These are phyloP conservation scores for Xyrauchen texanus DNA, from an alignment of 2,113 vertebrate genomes.

Conservation along the genomic window DNA sequence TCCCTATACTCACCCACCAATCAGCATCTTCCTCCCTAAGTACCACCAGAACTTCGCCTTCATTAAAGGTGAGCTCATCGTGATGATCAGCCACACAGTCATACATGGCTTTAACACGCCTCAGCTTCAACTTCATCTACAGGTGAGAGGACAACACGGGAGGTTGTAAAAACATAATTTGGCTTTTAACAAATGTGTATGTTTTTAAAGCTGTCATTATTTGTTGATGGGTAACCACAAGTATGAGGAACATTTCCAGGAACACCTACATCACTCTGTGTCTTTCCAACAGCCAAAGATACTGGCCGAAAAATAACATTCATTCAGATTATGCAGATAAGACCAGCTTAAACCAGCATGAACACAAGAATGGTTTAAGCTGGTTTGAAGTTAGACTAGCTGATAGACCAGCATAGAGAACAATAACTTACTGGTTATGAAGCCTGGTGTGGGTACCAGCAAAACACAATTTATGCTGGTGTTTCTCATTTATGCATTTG, in stretches of 20 bases:
- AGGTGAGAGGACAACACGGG: not conserved
- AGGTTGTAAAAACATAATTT: not conserved
- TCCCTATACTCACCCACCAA: conserved; percentile 73
- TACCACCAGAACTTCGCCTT: conserved; percentile 71
- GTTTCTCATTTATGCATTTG: no score
- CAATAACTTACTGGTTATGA: not conserved
- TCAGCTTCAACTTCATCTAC: conserved; percentile 59
- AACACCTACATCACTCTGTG: not conserved
- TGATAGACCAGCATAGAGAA: not conserved
- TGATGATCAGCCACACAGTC: conserved; percentile 71
- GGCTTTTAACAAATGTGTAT: not conserved
- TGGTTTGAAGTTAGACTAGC: not conserved
- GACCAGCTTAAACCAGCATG: not conserved
- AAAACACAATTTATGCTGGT: not conserved
- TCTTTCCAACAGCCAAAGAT: not conserved
- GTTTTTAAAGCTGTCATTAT: not conserved
- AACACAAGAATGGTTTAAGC: not conserved
- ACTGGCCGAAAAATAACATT: not conserved
- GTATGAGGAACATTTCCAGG: not conserved
- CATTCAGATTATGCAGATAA: not conserved
- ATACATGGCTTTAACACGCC: conserved; percentile 66
- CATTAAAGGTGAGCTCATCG: conserved; percentile 73
- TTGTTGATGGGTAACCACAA: not conserved
- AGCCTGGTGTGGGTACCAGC: not conserved
- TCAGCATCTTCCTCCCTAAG: conserved; percentile 70